Conservation (phyloP, 2,888 invertebrate species). For the Arenicola marina region DNA sequence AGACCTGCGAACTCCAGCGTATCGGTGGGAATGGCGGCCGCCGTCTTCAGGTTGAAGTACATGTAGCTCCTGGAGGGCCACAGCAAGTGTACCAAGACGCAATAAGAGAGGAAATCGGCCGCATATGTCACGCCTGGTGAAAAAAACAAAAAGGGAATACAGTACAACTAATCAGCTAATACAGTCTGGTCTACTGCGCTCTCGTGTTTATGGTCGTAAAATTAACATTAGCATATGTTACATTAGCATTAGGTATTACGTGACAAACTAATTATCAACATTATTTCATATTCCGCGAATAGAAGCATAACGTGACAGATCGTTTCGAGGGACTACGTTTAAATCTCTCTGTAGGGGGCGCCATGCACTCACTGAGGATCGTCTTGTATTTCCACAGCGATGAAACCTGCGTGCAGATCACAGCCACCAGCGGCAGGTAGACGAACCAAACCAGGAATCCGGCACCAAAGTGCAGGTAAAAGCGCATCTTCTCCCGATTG, state of each 20-base stretch:
- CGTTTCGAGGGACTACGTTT: no score
- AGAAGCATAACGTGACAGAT: no score
- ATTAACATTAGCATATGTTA: no score
- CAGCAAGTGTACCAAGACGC: slow-evolving; percentile 90
- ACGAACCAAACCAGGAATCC: slow-evolving; percentile 98
- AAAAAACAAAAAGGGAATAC: slow-evolving; percentile 7
- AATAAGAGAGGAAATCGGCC: slow-evolving; percentile 92
- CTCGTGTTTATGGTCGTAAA: no score
- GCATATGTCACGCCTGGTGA: slow-evolving; percentile 88
- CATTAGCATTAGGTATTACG: no score
- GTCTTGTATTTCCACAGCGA: slow-evolving; percentile 95
- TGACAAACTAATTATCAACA: no score
- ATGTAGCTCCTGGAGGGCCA: slow-evolving; percentile 95
- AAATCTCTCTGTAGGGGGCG: no score
- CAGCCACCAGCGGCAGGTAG: slow-evolving; percentile 90
- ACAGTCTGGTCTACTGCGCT: no score
- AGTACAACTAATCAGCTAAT: no score
- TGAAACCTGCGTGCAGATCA: slow-evolving; percentile 90
- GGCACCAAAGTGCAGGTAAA: slow-evolving; percentile 94
- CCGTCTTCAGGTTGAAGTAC: slow-evolving; percentile 70
- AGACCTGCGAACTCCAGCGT: slow-evolving; percentile 2
- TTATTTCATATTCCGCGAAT: no score
- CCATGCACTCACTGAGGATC: slow-evolving; percentile 74
- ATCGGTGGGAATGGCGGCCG: not conserved
- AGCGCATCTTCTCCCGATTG: slow-evolving; percentile 83